Percentiles rank a stretch among this genome's conserved stretches.
Conservation (phyloP, 2,888 invertebrate species). For the Microdon myrmicae region DNA sequence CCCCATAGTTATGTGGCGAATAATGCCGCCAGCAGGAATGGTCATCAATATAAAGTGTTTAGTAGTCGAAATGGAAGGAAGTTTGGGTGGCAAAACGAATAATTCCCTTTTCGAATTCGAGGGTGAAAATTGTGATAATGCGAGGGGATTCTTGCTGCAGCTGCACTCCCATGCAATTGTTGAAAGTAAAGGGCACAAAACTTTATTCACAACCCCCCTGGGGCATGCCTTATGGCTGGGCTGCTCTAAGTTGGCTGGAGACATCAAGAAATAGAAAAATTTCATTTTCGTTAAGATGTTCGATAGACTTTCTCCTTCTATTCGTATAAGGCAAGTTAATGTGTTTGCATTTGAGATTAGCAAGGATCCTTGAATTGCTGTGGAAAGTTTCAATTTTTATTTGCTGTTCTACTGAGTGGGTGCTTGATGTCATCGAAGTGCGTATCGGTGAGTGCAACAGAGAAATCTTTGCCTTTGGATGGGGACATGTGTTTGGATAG, state of each 20-base stretch:
- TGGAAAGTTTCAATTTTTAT: slow-evolving; percentile 33
- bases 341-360: slow-evolving; percentile 50
- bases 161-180: slow-evolving; percentile 46
- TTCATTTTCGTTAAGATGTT: slow-evolving; percentile 12
- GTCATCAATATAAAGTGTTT: slow-evolving; percentile 52
- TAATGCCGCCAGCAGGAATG: slow-evolving; percentile 50
- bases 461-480: neutral
- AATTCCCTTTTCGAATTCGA: slow-evolving; percentile 15
- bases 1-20: slow-evolving; percentile 38
- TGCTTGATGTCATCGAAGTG: slow-evolving; percentile 39
- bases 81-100: neutral
- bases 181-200: slow-evolving; percentile 2
- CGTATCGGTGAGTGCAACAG: slow-evolving; percentile 5
- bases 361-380: slow-evolving; percentile 17
- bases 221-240: slow-evolving; percentile 17
- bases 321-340: slow-evolving; percentile 29
- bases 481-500: neutral
- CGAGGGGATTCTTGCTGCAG: slow-evolving; percentile 35
- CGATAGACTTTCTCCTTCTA: neutral
- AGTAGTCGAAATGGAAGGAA: slow-evolving; percentile 24
- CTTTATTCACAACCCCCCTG: slow-evolving; percentile 41
- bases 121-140: slow-evolving; percentile 21
- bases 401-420: slow-evolving; percentile 43
- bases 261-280: slow-evolving; percentile 36
- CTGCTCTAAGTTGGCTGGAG: slow-evolving; percentile 29